These are phyloP conservation scores for Desmodus rotundus DNA, from an alignment of 2,113 vertebrate genomes.

Conservation along the genomic window DNA sequence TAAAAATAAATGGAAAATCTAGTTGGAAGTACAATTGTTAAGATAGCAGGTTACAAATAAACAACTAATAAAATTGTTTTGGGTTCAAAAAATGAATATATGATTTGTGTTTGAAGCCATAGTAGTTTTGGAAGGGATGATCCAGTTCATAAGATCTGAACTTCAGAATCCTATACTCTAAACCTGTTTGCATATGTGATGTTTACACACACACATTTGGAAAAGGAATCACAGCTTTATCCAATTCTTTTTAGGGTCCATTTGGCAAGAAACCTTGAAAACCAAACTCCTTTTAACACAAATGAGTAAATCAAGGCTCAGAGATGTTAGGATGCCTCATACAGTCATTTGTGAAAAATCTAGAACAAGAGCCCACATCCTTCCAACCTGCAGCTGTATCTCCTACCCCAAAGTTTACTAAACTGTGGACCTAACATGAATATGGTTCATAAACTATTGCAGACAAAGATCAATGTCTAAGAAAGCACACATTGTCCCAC, in stretches of 20 bases:
- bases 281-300: not conserved
- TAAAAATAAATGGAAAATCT: slow-evolving; percentile 58
- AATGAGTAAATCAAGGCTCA: not conserved
- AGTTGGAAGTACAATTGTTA: slow-evolving; percentile 34
- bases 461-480: not conserved
- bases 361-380: not conserved
- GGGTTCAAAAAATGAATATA: not conserved
- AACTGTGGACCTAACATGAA: not conserved
- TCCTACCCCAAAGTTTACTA: not conserved
- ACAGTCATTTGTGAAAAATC: not conserved
- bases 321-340: not conserved
- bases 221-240: not conserved
- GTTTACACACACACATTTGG: not conserved
- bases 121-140: not conserved
- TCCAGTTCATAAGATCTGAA: not conserved
- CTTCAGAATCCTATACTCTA: not conserved
- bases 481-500: not conserved
- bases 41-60: slow-evolving; percentile 50
- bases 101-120: slow-evolving; percentile 3
- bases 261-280: not conserved
- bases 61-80: slow-evolving; percentile 49
- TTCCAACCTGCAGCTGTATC: not conserved
- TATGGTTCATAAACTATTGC: not conserved
- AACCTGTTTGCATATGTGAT: not conserved
- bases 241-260: not conserved